Percentiles rank a stretch among this genome's conserved stretches.
Conservation (phyloP, 1,140 invertebrate genomes). For the Drosophila sp. region DNA sequence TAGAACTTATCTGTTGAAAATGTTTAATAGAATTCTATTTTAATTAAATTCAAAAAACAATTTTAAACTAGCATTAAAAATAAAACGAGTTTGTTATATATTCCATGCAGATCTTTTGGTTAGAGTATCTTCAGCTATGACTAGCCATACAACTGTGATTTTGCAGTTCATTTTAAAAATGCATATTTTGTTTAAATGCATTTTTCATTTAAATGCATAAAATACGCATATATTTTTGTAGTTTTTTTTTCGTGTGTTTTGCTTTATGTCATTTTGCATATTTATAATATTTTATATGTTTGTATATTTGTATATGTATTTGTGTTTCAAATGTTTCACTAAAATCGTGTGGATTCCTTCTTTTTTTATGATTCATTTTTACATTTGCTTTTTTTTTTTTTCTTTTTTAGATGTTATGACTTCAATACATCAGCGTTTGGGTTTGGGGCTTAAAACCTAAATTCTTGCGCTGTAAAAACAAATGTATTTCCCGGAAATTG, state of each 20-base stretch:
- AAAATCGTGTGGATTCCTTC: slow-evolving; percentile 43
- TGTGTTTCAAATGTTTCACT: slow-evolving; percentile 40
- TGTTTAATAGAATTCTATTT: too few species aligned
- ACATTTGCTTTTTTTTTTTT: slow-evolving; percentile 5
- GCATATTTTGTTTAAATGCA: slow-evolving; percentile 44
- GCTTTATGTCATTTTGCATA: slow-evolving; percentile 2
- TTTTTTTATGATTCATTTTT: slow-evolving; percentile 20
- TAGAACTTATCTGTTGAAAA: too few species aligned
- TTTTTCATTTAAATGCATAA: slow-evolving; percentile 40
- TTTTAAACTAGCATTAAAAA: too few species aligned
- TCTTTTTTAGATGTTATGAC: slow-evolving; percentile 7
- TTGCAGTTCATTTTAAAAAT: slow-evolving; percentile 23
- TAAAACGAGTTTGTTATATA: not conserved
- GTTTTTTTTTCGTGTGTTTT: not conserved
- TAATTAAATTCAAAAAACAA: too few species aligned
- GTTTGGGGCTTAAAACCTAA: slow-evolving; percentile 89
- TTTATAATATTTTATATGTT: slow-evolving; percentile 27
- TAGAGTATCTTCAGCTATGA: slow-evolving; percentile 23
- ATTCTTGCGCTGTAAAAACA: slow-evolving; percentile 95
- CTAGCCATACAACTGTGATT: slow-evolving; percentile 8
- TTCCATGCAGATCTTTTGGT: slow-evolving; percentile 11
- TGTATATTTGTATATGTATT: slow-evolving; percentile 32
- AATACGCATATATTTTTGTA: slow-evolving; percentile 36
- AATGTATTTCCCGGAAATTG: slow-evolving; percentile 94
- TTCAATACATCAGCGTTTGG: slow-evolving; percentile 67